Conservation (phyloP, 2,797 vertebrate species). For the Aplochiton taeniatus region DNA sequence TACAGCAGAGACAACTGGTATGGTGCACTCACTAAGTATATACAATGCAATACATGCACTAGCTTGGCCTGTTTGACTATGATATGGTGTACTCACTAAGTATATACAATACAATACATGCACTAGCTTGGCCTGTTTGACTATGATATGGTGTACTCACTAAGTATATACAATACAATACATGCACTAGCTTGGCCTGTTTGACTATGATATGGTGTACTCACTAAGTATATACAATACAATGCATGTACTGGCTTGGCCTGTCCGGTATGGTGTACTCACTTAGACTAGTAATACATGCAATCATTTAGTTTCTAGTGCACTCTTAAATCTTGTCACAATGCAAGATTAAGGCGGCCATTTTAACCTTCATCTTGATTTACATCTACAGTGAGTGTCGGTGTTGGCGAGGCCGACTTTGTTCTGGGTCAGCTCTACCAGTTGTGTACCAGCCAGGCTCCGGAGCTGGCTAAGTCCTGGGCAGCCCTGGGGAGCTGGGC, state of each 20-base stretch:
- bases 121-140: no score
- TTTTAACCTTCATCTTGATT: not conserved
- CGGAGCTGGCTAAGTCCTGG: constrained; percentile 98
- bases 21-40: not conserved
- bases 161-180: no score
- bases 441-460: constrained; percentile 91
- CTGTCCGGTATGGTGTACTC: no score
- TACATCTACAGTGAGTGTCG: constrained; percentile 84
- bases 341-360: no score
- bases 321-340: no score
- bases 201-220: constrained; percentile 63
- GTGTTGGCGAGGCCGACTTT: constrained; percentile 96
- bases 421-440: constrained; percentile 96
- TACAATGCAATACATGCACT: no score
- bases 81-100: constrained; percentile 52
- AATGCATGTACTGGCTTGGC: no score
- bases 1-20: constrained; percentile 76
- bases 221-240: not conserved
- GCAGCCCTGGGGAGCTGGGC: constrained; percentile 97
- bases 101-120: no score
- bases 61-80: no score
- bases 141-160: constrained; percentile 55
- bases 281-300: no score
- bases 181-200: no score
- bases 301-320: no score